Evolutionary conservation across 2,797 vertebrate genomes (phyloP), one percentile per base, ranked within the genome.

Genomic region (Manis pentadactyla): DNA sequence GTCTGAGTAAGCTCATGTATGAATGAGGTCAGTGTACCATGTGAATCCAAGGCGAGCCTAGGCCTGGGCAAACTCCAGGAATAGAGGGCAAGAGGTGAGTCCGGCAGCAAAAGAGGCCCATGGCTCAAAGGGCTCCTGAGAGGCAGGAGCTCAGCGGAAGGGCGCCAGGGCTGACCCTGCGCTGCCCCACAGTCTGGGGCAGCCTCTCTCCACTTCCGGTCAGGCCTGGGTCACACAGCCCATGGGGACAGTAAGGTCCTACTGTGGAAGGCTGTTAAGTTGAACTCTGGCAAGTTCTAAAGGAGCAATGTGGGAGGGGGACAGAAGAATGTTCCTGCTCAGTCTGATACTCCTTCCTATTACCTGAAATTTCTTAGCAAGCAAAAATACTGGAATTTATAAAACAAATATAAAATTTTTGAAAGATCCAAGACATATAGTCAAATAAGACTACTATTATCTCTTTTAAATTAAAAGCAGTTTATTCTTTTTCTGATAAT

Each of bases 281-380:
- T 42, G 39, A 68, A 88, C 15, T 19, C 49, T 18, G 7, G 15
- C 31, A 49, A 37, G 5, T 27, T 4, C 21, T 12, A 3, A 11
- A 0, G 46, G 42, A 27, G 12, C 4, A 5, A 42, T 2, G 59
- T 9, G 4, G 6, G 34, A 29, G 14, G 46, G n/a, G 21, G 46
- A 3, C 18, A 8, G 29, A 55, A 27, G 31, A 42, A 37, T 10
- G 46, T 34, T 39, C 23, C n/a, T 51, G 90, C 46, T 29, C 39
- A 68, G 46, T 42, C 2, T 6, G 39, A 46, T 0, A 59, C 5
- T 53, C 18, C 87, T 69, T 57, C 69, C 10, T 10, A 29, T 61
- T 13, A 81, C 51, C 29, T 64, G 14, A 31, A 51, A 34, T 79
- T 79, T 85, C 85, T 85, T 21, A 73, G 53, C 18, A 57, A 59